These are phyloP conservation scores for Villa cingulata DNA, from an alignment of 2,888 invertebrate species.

Conservation along the genomic window DNA sequence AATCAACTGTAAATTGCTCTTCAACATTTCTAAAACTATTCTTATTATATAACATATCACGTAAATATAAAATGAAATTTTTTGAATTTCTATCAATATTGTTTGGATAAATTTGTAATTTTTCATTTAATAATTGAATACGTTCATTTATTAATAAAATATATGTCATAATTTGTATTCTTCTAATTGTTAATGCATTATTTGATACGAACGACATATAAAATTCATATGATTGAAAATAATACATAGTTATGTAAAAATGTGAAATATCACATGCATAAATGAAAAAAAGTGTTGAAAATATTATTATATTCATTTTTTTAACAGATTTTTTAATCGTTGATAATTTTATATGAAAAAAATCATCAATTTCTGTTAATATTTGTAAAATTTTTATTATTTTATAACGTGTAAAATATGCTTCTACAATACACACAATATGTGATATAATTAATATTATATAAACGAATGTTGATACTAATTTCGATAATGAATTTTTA, in stretches of 20 bases:
- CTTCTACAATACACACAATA: constrained; percentile 18
- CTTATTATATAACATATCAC: too few species aligned
- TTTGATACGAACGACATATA: too few species aligned
- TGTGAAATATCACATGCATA: too few species aligned
- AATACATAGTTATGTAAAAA: too few species aligned
- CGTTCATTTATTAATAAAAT: constrained; percentile 12
- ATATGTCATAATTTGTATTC: constrained; percentile 19
- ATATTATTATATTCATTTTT: too few species aligned
- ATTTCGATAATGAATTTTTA: constrained; percentile 4
- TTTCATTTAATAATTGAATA: constrained; percentile 11
- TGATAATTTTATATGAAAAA: constrained; percentile 11
- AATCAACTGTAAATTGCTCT: constrained; percentile 8
- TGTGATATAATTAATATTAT: constrained; percentile 18
- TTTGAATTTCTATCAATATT: too few species aligned
- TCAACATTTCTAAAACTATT: too few species aligned
- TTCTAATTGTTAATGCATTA: constrained; percentile 1
- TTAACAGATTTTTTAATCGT: too few species aligned
- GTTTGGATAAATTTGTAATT: not conserved
- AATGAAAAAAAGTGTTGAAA: too few species aligned
- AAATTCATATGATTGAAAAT: too few species aligned
- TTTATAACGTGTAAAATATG: constrained; percentile 13
- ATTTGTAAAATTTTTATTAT: constrained; percentile 12
- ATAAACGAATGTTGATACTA: constrained; percentile 14
- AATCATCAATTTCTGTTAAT: constrained; percentile 13
- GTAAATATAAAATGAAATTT: too few species aligned